Base-by-base conservation (phyloP, 1,140 invertebrate genomes). In the Hycleus cichorii region DNA sequence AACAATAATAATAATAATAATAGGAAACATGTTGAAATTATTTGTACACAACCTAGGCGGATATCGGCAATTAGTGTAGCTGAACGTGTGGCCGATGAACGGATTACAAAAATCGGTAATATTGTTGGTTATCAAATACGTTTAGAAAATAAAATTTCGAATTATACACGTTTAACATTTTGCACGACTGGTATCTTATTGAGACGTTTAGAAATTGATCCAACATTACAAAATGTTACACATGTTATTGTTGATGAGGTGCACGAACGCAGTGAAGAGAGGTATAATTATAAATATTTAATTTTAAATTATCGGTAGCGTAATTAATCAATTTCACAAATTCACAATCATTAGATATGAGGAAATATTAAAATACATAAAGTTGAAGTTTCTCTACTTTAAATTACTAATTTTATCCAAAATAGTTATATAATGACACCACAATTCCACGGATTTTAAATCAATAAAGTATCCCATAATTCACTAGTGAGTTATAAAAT, bases 21-120 rank as follows among this genome's bases (percentile, higher is more conserved):
- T 26, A 72, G 73, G 9, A 70, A 73, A 9, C 80, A 88, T 63
- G 82, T 88, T 39, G 87, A 90, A 69, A 91, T 97, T 58, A 80
- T 97, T 44, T 95, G 92, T 64, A 97, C 94, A 0, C 93, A 98
- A 72, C 95, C 95, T 0, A 79, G 94, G 50, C 80, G 93, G 61
- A 87, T 98, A 66, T 93, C 94, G 25, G 93, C 95, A 11, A 88
- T 96, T 60, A 90, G 91, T 47, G 88, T 97, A 1, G 91, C 95
- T 2, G 89, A 95, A 67, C 80, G 93, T 63, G 92, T 98, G 0
- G 87, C 91, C 2, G 77, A 86, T n/a, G 94, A 97, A 76, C 79
- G 91, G 59, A 70, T 84, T 39, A 92, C 93, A 80, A 80, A 82
- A 71, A 77, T 94, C 58, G 94, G 93, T 1, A 80, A 84, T 56